Evolutionary conservation across 1,140 invertebrate genomes (phyloP), one percentile per base, ranked within the genome.

Genomic region (Aplysia californica): DNA sequence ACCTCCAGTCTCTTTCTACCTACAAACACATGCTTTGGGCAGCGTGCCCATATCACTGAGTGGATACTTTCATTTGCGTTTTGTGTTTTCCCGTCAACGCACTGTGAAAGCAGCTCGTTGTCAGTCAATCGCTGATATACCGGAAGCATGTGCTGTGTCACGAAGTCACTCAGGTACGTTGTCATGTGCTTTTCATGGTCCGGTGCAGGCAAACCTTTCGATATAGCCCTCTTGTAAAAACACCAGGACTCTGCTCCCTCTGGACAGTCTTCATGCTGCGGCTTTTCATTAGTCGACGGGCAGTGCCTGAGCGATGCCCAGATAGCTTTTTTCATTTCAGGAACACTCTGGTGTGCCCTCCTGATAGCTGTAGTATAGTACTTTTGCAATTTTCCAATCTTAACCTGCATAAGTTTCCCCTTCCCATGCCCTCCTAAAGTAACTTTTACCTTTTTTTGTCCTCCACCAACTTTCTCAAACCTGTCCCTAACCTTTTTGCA

Each of bases 211-310:
- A 38, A 15, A 20, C 65, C 70, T 1, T 1, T 20, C n/a, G 71
- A 55, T 1, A 69, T 0, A n/a, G 70, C 71, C 36, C 35, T 68
- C 1, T 74, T 56, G 65, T 59, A 78, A 38, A 78, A 78, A 64
- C 77, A 78, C 71, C 77, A 78, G 20, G 70, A 68, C 6, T 29
- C 26, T 0, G 26, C 18, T 21, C 44, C 70, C 18, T 38, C n/a
- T 29, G 71, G 77, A 55, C 77, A 78, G 20, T 41, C 15, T 4
- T 33, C 35, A 26, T 74, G 64, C 3, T 61, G 26, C 18, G 50
- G 69, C 1, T 50, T 36, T n/a, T 73, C 69, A 66, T 72, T 44
- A 0, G 59, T 72, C 0, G 61, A 72, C 0, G 23, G 41, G 39
- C 66, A 59, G 55, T 77, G 76, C 1, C 35, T 29, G 31, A 77